Evolutionary conservation across 2,888 invertebrate genomes (phyloP), one percentile per base, ranked within the genome.

Genomic region (Zelleria hepariella): DNA sequence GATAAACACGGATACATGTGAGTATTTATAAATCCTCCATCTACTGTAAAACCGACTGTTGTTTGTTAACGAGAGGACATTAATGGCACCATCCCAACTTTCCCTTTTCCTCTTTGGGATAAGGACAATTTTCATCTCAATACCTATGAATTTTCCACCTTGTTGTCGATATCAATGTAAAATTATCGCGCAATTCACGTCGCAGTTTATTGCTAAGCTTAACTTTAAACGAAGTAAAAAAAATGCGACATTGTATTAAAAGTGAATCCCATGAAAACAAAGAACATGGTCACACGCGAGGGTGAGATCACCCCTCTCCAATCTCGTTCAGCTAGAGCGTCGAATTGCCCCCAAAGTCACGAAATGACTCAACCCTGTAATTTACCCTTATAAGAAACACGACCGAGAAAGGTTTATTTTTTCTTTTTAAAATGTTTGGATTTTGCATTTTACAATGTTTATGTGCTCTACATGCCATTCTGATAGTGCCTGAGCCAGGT

Each of bases 281-380:
- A 53, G 24, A 53, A 23, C n/a, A n/a, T 23, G 24, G 53, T 24
- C n/a, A 53, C 53, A 10, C 3, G 32, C 32, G 32, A 42, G 53
- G 53, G 53, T 53, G 53, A 53, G 21, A 53, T 53, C 53, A 53
- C 53, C 53, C 53, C 53, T 53, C 53, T 8, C 5, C 5, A 51
- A 25, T 25, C 53, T 23, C n/a, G 24, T 42, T 15, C 53, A 10
- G 24, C 1, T 5, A 25, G n/a, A n/a, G n/a, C n/a, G 53, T 53
- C 4, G 24, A 24, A 25, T 42, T 24, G 25, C 53, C 52, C 21
- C 10, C n/a, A 53, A 24, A 25, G n/a, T n/a, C 25, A 51, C 51
- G 23, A 51, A 51, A 51, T 23, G 32, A 15, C 15, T 42, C 32
- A 15, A 42, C 15, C 2, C 32, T 15, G 15, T 42, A 42, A n/a